Evolutionary conservation across 2,888 invertebrate species (phyloP), one percentile per base, ranked within the genome.

Genomic region (Coenonympha arcania): DNA sequence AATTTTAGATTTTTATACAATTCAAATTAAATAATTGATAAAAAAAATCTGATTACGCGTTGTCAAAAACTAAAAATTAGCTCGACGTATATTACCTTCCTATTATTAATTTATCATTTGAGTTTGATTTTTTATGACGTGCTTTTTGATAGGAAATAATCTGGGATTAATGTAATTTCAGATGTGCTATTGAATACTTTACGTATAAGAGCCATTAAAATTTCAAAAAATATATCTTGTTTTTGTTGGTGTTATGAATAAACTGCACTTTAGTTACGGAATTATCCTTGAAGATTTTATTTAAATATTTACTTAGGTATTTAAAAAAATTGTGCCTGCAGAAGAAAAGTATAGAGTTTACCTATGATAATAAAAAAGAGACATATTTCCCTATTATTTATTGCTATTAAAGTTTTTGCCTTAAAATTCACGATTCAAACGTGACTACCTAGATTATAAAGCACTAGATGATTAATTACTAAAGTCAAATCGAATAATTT

Each of bases 301-400:
- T 59, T 57, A 60, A 58, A 56, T 57, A n/a, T 59, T 58, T 39
- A 54, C 59, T n/a, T n/a, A n/a, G n/a, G n/a, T 57, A 55, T 59
- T 61, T 48, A 39, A 30, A 41, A 50, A 50, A 54, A 46, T 41
- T 11, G 50, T 57, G 55, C 50, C 58, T 64, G 66, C 63, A 68
- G 71, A 76, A 78, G 71, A 50, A 36, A 37, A 46, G 52, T 47
- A n/a, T n/a, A 50, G 22, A 9, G 6, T 46, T 50, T 46, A 30
- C 36, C 34, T 49, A 56, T 48, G 18, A n/a, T 40, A 50, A 40
- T 46, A 48, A 47, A 51, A 50, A 26, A 43, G 63, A 66, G 72
- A 73, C 50, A 71, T 70, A 73, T 71, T 70, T 69, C 52, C 62
- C 68, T 73, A 69, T 64, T 60, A 63, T 61, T 79, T 79, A 82